Evolutionary conservation across 2,113 vertebrate genomes (phyloP).

Genomic region (Sander vitreus): DNA sequence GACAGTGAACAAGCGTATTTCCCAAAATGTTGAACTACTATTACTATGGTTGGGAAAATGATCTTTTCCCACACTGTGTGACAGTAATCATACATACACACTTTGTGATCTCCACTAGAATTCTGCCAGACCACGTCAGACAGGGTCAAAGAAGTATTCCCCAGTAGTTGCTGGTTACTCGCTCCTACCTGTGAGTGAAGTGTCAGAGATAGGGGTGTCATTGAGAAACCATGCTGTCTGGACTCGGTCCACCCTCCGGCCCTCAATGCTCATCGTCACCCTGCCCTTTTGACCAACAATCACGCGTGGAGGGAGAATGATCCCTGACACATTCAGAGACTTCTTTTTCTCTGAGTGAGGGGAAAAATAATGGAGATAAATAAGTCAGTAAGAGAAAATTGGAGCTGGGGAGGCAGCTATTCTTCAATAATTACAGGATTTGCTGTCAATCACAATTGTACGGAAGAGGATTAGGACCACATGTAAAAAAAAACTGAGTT

Average conservation of each 20-base stretch:
- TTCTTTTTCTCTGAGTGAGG: conserved; percentile 81
- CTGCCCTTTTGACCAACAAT: conserved; percentile 83
- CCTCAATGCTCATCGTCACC: conserved; percentile 83
- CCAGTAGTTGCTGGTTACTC: neutral
- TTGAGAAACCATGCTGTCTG: conserved; percentile 84
- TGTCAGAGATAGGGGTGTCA: conserved; percentile 79
- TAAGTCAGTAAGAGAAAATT: neutral
- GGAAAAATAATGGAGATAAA: neutral
- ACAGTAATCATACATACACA: neutral
- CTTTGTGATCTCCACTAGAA: neutral
- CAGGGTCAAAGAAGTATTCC: neutral
- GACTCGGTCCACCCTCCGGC: conserved; percentile 81
- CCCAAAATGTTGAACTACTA: neutral
- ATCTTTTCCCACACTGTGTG: neutral
- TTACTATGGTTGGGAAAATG: neutral
- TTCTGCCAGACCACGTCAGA: neutral
- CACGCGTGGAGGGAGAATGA: conserved; percentile 83
- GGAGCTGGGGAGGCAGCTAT: rapidly evolving
- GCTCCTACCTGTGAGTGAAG: conserved; percentile 73
- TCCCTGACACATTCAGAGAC: conserved; percentile 80
- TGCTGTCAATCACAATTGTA: no score
- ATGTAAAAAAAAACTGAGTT: no score
- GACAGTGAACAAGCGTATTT: neutral
- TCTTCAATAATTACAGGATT: neutral
- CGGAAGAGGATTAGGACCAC: no score